Conservation (phyloP, 2,888 invertebrate genomes). For the Schizaphis graminum region DNA sequence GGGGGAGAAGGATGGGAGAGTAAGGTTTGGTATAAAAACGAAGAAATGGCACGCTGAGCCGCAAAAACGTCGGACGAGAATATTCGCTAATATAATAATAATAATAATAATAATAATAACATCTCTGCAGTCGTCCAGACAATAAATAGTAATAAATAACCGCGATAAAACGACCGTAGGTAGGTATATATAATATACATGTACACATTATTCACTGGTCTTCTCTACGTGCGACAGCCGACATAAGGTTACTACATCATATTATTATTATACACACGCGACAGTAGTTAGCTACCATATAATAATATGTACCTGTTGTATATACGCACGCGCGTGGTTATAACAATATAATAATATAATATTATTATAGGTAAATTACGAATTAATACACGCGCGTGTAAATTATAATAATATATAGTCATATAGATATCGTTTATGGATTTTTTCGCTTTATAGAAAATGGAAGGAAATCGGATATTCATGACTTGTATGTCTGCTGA, state of each 20-base stretch:
- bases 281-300: not conserved
- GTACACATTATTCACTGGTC: not conserved
- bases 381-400: not conserved
- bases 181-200: not conserved
- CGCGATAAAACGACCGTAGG: not conserved
- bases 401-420: not conserved
- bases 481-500: not conserved
- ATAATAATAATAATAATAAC: conserved; percentile 3
- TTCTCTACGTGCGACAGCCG: not conserved
- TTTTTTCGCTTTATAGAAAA: not conserved
- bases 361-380: not conserved
- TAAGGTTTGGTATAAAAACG: not conserved
- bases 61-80: not conserved
- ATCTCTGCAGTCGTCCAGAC: not conserved
- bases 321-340: not conserved
- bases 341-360: not conserved
- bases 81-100: conserved; percentile 15
- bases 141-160: conserved; percentile 48
- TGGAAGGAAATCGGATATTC: not conserved
- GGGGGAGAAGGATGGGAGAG: not conserved
- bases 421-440: not conserved
- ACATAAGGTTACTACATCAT: not conserved
- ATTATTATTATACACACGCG: not conserved
- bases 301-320: not conserved
- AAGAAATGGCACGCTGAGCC: conserved; percentile 38